Percentiles rank a stretch among this genome's conserved stretches.
Evolutionary conservation across 2,888 invertebrate genomes (phyloP).

Genomic region (Phyto melanocephala): DNA sequence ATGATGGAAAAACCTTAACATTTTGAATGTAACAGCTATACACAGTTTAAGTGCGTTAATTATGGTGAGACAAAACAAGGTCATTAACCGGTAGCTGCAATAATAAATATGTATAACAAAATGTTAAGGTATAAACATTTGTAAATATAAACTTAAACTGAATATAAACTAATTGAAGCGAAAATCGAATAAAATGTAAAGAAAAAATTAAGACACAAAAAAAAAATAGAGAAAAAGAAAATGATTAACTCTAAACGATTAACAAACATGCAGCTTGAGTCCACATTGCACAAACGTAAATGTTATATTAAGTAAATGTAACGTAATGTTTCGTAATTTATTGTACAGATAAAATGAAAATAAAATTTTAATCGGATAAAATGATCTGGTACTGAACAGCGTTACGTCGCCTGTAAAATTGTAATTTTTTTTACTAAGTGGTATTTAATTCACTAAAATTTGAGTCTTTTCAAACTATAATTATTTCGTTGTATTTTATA

Average conservation of each 20-base stretch:
- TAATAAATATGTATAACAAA: not conserved
- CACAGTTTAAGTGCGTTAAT: slow-evolving; percentile 45
- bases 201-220: slow-evolving; percentile 1
- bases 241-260: not conserved
- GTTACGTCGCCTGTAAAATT: too few relatives aligned
- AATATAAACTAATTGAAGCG: not conserved
- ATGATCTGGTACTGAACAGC: too few relatives aligned
- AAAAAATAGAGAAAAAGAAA: slow-evolving; percentile 5
- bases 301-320: too few relatives aligned
- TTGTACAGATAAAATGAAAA: too few relatives aligned
- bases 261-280: slow-evolving; percentile 26
- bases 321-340: too few relatives aligned
- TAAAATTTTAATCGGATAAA: too few relatives aligned
- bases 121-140: not conserved
- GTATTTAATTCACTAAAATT: too few relatives aligned
- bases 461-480: too few relatives aligned
- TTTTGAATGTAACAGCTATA: slow-evolving; percentile 53
- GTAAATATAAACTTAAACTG: not conserved
- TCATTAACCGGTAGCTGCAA: slow-evolving; percentile 27
- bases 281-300: too few relatives aligned
- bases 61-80: slow-evolving; percentile 56
- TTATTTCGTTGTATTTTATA: too few relatives aligned
- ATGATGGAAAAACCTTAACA: slow-evolving; percentile 47
- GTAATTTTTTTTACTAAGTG: too few relatives aligned
- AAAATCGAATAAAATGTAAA: not conserved